phyloP scores from a whole-genome alignment of 2,888 invertebrate genomes.

The Acheta domesticus region DNA sequence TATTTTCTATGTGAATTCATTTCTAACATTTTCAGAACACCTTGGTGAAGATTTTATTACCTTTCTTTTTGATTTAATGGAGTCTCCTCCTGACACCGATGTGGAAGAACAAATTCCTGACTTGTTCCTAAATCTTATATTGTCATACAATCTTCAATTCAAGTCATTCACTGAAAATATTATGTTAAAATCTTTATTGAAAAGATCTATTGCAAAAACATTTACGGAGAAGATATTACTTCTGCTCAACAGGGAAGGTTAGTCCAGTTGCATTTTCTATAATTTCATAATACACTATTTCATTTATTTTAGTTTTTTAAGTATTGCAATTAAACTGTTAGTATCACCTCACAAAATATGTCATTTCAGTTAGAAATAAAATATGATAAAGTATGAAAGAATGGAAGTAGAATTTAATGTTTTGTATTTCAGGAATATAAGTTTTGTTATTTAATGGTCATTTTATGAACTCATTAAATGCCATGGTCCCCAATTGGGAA shows the following conservation, averaged over 20 bases:
- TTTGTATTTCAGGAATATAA: too few species aligned
- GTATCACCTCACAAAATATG: too few species aligned
- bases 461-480: too few species aligned
- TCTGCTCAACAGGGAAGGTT: constrained; percentile 86
- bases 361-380: too few species aligned
- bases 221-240: constrained; percentile 88
- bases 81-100: constrained; percentile 73
- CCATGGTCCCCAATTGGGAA: too few species aligned
- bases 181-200: constrained; percentile 66
- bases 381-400: too few species aligned
- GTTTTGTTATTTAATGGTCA: too few species aligned
- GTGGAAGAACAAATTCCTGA: constrained; percentile 83
- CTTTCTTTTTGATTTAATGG: constrained; percentile 78
- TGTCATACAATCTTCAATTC: constrained; percentile 90
- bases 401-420: too few species aligned
- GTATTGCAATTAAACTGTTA: not conserved
- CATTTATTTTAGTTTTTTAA: not conserved
- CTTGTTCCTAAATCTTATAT: constrained; percentile 73
- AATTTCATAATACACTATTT: not conserved
- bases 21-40: constrained; percentile 61
- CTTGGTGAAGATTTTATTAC: constrained; percentile 77
- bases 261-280: constrained; percentile 34
- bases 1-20: too few species aligned
- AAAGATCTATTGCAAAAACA: constrained; percentile 70
- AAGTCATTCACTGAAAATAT: constrained; percentile 62